Conservation (phyloP, 1,140 invertebrate genomes). For the Microplitis mediator region DNA sequence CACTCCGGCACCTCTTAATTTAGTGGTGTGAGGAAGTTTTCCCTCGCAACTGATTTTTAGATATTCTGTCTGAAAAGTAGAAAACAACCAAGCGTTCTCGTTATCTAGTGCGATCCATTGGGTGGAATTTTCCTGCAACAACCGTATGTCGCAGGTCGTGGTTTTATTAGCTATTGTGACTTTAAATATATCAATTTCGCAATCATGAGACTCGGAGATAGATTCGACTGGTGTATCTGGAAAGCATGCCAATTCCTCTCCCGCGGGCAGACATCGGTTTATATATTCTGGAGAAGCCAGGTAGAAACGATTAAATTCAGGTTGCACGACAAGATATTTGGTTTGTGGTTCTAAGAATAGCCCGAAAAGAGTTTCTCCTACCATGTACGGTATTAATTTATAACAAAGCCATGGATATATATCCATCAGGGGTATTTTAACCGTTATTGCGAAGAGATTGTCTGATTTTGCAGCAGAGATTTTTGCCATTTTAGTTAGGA, state of each 20-base stretch:
- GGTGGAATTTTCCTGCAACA: not conserved
- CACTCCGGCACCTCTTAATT: too few relatives aligned
- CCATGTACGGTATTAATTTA: not conserved
- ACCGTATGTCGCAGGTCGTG: not conserved
- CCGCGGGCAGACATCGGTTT: too few relatives aligned
- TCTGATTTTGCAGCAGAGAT: not conserved
- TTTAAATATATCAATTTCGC: too few relatives aligned
- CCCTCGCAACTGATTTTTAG: too few relatives aligned
- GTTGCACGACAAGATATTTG: too few relatives aligned
- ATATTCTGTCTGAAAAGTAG: not conserved
- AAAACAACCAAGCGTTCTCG: not conserved
- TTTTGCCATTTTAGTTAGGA: not conserved
- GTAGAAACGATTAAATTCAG: too few relatives aligned
- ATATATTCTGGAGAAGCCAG: too few relatives aligned
- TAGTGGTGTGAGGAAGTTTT: too few relatives aligned
- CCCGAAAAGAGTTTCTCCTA: not conserved
- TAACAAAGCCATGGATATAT: not conserved
- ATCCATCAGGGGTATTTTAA: not conserved
- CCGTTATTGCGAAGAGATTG: not conserved
- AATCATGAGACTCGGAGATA: too few relatives aligned
- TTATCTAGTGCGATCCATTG: not conserved
- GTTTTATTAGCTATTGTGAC: too few relatives aligned
- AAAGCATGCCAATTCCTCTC: too few relatives aligned
- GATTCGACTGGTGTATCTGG: too few relatives aligned
- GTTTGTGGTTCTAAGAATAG: not conserved